phyloP scores from a whole-genome alignment of 1,140 invertebrate genomes.

The Hylaeus anthracinus region DNA sequence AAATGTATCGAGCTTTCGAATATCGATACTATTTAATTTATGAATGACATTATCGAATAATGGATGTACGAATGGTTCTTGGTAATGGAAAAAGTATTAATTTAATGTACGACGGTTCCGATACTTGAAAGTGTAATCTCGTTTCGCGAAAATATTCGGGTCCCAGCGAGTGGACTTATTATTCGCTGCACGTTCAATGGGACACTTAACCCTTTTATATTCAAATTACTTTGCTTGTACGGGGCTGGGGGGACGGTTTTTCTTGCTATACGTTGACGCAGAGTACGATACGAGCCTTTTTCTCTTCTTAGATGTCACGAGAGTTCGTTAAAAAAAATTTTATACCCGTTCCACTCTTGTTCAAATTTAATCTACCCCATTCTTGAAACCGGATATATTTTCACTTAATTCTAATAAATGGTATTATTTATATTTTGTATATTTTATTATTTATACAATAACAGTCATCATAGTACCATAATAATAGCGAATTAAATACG shows the following conservation, averaged over 20 bases:
- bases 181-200: conserved; percentile 41
- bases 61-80: too few species aligned
- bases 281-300: neutral
- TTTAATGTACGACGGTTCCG: neutral
- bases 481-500: too few species aligned
- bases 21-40: too few species aligned
- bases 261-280: conserved; percentile 25
- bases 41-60: too few species aligned
- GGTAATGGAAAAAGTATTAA: too few species aligned
- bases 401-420: too few species aligned
- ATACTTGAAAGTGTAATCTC: conserved; percentile 27
- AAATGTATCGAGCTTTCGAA: too few species aligned
- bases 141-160: conserved; percentile 39
- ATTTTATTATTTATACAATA: too few species aligned
- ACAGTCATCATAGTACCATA: too few species aligned
- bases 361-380: neutral
- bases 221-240: conserved; percentile 39
- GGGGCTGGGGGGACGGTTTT: conserved; percentile 18
- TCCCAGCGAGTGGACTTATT: conserved; percentile 26
- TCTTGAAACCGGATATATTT: too few species aligned
- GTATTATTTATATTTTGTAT: too few species aligned
- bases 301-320: neutral
- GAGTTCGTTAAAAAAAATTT: neutral
- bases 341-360: neutral
- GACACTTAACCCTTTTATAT: conserved; percentile 49